A percentile compares a stretch with the other conserved stretches of the same genome.
Conservation (phyloP, 2,797 vertebrate species). For the Ambastaia sidthimunki region DNA sequence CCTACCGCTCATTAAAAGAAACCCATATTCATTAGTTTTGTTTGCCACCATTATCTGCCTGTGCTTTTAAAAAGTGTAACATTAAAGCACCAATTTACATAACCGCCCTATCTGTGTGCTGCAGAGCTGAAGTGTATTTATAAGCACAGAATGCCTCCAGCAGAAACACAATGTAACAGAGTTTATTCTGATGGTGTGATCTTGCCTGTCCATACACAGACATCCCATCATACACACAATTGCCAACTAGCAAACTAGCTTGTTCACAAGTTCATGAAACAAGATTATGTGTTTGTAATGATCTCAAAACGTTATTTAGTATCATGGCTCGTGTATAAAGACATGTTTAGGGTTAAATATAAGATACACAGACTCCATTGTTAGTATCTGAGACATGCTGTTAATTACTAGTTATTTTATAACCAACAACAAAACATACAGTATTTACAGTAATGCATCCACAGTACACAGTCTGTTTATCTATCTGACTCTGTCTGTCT, state of each 20-base stretch:
- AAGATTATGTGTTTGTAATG: no score
- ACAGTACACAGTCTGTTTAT: no score
- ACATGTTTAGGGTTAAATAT: background rate
- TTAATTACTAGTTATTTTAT: background rate
- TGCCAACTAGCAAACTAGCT: no score
- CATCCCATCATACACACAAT: no score
- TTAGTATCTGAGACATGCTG: background rate
- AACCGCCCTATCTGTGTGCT: slow-evolving; percentile 20
- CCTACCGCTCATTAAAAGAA: slow-evolving; percentile 39
- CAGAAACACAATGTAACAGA: slow-evolving; percentile 7
- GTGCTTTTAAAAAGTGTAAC: slow-evolving; percentile 31
- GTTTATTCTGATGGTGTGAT: background rate
- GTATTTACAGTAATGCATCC: no score
- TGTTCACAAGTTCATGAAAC: no score
- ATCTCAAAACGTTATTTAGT: background rate
- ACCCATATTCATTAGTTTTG: slow-evolving; percentile 50
- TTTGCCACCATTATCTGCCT: slow-evolving; percentile 42
- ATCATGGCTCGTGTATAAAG: slow-evolving; percentile 19
- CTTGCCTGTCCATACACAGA: background rate
- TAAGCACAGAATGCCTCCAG: background rate
- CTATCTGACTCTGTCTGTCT: no score
- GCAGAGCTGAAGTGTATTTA: slow-evolving; percentile 20
- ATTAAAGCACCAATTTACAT: slow-evolving; percentile 46
- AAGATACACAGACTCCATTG: background rate
- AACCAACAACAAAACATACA: no score